phyloP scores from a whole-genome alignment of 2,113 vertebrate species.

The Halichoeres trimaculatus region DNA sequence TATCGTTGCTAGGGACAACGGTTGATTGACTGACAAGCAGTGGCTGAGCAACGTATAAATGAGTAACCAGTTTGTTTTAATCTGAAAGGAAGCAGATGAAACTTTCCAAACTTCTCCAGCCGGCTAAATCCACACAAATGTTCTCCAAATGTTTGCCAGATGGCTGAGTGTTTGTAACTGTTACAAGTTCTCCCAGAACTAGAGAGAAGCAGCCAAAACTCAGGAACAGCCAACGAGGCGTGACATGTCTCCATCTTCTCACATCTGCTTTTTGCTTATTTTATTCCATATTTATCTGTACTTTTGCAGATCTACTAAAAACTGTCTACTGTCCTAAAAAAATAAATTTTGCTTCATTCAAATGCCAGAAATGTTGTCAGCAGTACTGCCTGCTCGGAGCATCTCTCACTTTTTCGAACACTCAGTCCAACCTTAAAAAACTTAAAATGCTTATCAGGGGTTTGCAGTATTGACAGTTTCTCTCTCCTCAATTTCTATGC shows the following conservation, averaged over 20 bases:
- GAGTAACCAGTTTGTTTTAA: slow-evolving; percentile 1
- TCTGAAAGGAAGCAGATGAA: neutral
- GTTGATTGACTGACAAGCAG: neutral
- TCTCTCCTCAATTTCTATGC: neutral
- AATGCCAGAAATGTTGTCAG: neutral
- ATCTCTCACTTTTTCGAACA: too few relatives aligned
- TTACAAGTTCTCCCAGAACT: slow-evolving; percentile 24
- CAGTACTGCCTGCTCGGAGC: neutral
- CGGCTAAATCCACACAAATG: slow-evolving; percentile 2
- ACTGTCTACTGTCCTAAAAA: neutral
- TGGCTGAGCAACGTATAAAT: neutral
- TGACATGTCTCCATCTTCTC: slow-evolving; percentile 30
- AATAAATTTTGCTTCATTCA: neutral
- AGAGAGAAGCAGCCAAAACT: slow-evolving; percentile 3
- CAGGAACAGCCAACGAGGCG: neutral
- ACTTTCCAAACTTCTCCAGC: slow-evolving; percentile 11
- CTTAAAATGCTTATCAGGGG: too few relatives aligned
- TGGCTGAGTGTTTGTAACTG: slow-evolving; percentile 24
- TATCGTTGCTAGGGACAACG: neutral
- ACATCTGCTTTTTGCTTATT: slow-evolving; percentile 29
- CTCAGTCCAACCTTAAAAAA: too few relatives aligned
- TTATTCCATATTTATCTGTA: neutral
- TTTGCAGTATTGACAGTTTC: slow-evolving; percentile 5
- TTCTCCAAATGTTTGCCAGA: slow-evolving; percentile 23
- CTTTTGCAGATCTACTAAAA: neutral